These are phyloP conservation scores for Sebastes nivosus DNA, from an alignment of 2,797 vertebrate genomes.

Conservation along the genomic window DNA sequence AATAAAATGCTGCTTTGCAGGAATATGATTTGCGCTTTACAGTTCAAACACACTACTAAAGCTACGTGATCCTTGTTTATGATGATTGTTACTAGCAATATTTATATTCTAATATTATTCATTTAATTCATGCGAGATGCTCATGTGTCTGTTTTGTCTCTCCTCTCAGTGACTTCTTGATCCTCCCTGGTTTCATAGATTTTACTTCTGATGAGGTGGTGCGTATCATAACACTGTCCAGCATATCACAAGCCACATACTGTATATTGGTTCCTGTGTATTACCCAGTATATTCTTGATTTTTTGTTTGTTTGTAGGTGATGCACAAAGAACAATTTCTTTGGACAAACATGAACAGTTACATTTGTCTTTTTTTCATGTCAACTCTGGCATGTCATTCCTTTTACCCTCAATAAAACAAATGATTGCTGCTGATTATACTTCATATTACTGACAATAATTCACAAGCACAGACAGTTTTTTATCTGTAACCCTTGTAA, in stretches of 20 bases:
- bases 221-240: constrained; percentile 67
- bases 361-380: background rate
- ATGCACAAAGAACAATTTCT: background rate
- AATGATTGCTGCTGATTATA: background rate
- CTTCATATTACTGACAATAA: background rate
- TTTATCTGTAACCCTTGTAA: background rate
- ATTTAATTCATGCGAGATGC: background rate
- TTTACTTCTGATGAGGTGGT: constrained; percentile 96
- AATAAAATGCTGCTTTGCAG: constrained; percentile 5
- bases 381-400: too few species aligned
- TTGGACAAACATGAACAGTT: background rate
- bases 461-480: background rate
- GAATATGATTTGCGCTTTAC: background rate
- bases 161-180: constrained; percentile 91
- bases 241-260: background rate
- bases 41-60: background rate
- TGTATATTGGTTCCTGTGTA: background rate
- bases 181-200: constrained; percentile 96
- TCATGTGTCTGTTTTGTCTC: background rate
- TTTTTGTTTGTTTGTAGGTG: background rate
- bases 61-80: background rate
- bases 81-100: background rate
- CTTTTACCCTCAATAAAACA: background rate
- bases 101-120: background rate
- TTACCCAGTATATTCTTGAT: background rate